These are phyloP conservation scores for Xanthia icteritia DNA, from an alignment of 2,888 invertebrate species.

Conservation along the genomic window DNA sequence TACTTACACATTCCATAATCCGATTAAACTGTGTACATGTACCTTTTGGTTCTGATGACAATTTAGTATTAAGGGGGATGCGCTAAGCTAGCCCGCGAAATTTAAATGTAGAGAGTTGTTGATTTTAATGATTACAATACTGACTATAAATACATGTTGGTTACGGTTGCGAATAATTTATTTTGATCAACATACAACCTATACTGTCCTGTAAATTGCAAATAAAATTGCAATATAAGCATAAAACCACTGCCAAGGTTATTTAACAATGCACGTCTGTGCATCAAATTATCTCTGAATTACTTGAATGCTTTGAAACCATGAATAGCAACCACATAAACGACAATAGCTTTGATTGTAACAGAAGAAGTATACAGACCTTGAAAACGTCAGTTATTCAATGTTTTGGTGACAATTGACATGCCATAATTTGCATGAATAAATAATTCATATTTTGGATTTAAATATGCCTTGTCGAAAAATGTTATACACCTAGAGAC, in stretches of 20 bases:
- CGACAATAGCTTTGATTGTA: constrained; percentile 22
- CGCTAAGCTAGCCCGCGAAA: too few relatives aligned
- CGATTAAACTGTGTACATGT: not conserved
- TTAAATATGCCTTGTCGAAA: constrained; percentile 1
- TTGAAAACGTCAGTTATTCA: constrained; percentile 19
- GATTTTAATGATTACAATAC: not conserved
- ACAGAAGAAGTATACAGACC: constrained; percentile 9
- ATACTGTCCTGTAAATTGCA: too few relatives aligned
- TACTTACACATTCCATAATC: not conserved
- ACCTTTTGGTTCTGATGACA: not conserved
- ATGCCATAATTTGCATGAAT: constrained; percentile 12
- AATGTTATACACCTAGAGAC: not conserved
- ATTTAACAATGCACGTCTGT: constrained; percentile 4
- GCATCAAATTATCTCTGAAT: constrained; percentile 35
- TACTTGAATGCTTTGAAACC: constrained; percentile 23
- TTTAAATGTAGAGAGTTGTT: too few relatives aligned
- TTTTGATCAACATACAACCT: not conserved
- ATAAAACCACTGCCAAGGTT: constrained; percentile 13
- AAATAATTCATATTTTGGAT: not conserved
- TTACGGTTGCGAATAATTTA: not conserved
- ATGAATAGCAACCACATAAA: constrained; percentile 32
- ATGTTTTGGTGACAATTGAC: constrained; percentile 25
- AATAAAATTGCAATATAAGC: not conserved
- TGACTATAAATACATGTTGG: not conserved
- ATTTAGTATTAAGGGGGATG: not conserved